These are phyloP conservation scores for Pleuronectes platessa DNA, from an alignment of 2,113 vertebrate genomes.

Conservation along the genomic window DNA sequence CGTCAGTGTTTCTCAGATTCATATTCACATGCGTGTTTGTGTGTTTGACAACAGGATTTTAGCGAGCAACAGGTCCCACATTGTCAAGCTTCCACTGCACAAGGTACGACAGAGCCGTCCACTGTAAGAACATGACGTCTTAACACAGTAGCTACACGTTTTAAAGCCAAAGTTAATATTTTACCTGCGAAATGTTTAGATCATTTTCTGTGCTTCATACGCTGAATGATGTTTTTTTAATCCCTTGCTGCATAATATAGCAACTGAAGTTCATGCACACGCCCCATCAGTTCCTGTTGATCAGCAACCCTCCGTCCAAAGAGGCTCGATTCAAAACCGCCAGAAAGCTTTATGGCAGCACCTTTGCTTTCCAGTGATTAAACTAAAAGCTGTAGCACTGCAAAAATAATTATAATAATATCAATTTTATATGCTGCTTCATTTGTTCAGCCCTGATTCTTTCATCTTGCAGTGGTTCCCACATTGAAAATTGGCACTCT, in stretches of 20 bases:
- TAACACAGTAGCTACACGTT: not conserved
- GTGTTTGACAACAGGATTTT: constrained; percentile 87
- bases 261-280: constrained; percentile 99
- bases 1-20: not conserved
- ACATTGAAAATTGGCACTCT: constrained; percentile 99
- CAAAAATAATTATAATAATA: not conserved
- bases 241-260: constrained; percentile 79
- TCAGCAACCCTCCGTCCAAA: constrained; percentile 96
- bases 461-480: constrained; percentile 86
- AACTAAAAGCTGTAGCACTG: not conserved
- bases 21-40: constrained; percentile 36
- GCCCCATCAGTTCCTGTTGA: constrained; percentile 96
- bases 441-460: not conserved
- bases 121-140: too few species aligned
- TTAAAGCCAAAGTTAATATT: not conserved
- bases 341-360: constrained; percentile 95
- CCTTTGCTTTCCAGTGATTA: constrained; percentile 97
- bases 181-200: not conserved
- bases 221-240: not conserved
- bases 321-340: constrained; percentile 94
- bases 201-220: constrained; percentile 11
- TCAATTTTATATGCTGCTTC: not conserved
- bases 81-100: constrained; percentile 95
- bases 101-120: constrained; percentile 84
- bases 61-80: constrained; percentile 96